Base-by-base conservation (phyloP, 2,113 vertebrate species). In the Chitala chitala region DNA sequence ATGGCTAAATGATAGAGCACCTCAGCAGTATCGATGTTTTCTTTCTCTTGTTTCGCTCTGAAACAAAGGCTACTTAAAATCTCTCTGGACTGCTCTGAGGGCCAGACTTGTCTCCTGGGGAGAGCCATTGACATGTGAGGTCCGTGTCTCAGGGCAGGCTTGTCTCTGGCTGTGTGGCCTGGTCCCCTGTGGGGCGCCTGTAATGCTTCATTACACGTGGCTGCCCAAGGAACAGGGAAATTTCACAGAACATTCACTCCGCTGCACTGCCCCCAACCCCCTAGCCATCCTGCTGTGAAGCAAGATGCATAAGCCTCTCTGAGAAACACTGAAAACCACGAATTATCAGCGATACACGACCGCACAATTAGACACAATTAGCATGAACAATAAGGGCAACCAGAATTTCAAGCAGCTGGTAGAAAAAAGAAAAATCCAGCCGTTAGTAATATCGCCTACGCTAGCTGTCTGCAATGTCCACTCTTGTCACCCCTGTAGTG, bases 151-250 rank as follows among this genome's bases (percentile, higher is more conserved):
- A 59, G 74, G 81, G 83, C 74, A 77, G 76, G 58, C 54, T 10
- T 69, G 80, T 83, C 78, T 80, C 83, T 80, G 31, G 77, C 84
- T 82, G 55, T 76, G 42, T 75, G 51, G 80, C 36, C 63, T 40
- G 1, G 38, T 24, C 24, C 74, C 75, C 58, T 51, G 20, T 48
- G 22, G 79, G 82, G 80, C 79, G 61, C 82, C 82, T 80, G 77
- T 75, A 82, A 73, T 74, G 81, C 79, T 83, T 85, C 84, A 88
- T 89, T 88, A 87, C 74, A 78, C 82, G 12, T 59, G 69, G 81
- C 82, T 77, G 78, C 80, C 75, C 72, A 70, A 29, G 79, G 56
- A 44, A 12, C n/a, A 1, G 64, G 20, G 36, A 36, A 22, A 22
- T 29, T 20, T 5, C 38, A 22, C 40, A 26, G 15, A 38, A 24